These are phyloP conservation scores for Chaunax sp. DNA, from an alignment of 2,797 vertebrate species.

Conservation along the genomic window DNA sequence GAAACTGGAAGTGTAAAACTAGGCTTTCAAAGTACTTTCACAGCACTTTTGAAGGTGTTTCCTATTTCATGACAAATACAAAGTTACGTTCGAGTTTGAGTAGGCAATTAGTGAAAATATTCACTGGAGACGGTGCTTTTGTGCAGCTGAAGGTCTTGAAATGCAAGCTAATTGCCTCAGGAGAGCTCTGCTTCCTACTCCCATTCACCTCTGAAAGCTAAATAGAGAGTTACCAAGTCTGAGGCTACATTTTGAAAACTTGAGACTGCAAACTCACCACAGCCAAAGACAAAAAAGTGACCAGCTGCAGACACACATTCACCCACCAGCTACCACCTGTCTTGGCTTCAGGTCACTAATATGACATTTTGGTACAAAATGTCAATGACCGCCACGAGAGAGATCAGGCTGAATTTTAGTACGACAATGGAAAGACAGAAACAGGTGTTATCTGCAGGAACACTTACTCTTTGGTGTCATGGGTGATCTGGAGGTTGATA, in stretches of 20 bases:
- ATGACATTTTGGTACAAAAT: slow-evolving; percentile 66
- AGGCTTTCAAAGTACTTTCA: slow-evolving; percentile 23
- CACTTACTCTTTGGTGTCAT: slow-evolving; percentile 88
- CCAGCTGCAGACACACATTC: slow-evolving; percentile 1
- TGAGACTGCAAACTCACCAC: neutral
- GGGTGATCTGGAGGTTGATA: slow-evolving; percentile 77
- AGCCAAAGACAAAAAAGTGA: neutral
- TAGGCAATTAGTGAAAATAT: slow-evolving; percentile 58
- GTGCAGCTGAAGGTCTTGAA: slow-evolving; percentile 28
- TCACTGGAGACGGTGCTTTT: slow-evolving; percentile 34
- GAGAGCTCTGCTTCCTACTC: slow-evolving; percentile 29
- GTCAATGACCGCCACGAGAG: slow-evolving; percentile 16
- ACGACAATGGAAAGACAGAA: neutral
- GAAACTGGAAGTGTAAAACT: slow-evolving; percentile 7
- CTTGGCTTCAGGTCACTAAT: slow-evolving; percentile 17
- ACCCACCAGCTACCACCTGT: neutral
- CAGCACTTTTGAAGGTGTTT: slow-evolving; percentile 27
- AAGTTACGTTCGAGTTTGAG: slow-evolving; percentile 24
- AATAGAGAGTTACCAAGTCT: slow-evolving; percentile 10
- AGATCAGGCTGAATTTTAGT: neutral
- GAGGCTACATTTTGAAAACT: slow-evolving; percentile 17
- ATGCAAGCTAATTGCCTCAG: slow-evolving; percentile 49
- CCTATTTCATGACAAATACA: slow-evolving; percentile 33
- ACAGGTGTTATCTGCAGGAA: neutral
- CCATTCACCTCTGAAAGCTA: slow-evolving; percentile 24